Base-by-base conservation (phyloP, 2,113 vertebrate genomes). In the Eleginops maclovinus region DNA sequence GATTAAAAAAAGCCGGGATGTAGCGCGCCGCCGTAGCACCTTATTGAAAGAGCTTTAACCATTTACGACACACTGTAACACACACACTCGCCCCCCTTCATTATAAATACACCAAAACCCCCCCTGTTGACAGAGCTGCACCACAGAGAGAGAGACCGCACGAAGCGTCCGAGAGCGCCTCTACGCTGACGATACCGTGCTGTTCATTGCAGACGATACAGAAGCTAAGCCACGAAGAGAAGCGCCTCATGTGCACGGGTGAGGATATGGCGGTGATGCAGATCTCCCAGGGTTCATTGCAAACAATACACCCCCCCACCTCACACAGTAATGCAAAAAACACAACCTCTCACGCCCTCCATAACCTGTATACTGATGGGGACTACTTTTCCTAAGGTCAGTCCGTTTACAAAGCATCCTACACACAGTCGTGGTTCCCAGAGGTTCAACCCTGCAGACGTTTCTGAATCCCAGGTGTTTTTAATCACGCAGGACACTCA, bases 21-120 rank as follows among this genome's bases (percentile, higher is more conserved):
- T 83, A 85, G 88, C 80, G 24, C 88, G 88, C 81, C 76, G 86
- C 85, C 75, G 62, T 84, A 87, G 88, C 89, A 90, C 86, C 88
- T 85, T 81, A 75, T 80, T 84, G 82, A 71, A 70, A 70, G 69
- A 71, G 72, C 85, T 75, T 77, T 73, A 84, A 40, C 24, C 72
- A 61, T 50, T 44, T 40, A 46, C 67, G 64, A 68, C 60, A 64
- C 22, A 40, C 24, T 17, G 64, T 22, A 69, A 58, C 17, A 26
- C 68, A 64, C 75, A 58, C 17, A 77, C 68, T 22, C 17, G 12
- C 51, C 56, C 19, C 21, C 64, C 77, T 66, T 47, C 65, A 62
- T 69, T 36, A 78, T 50, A 64, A 68, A 49, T 55, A 62, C 67
- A 65, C 65, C 70, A 58, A 68, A 81, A 51, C 9, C 9, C 53